Base-by-base conservation (phyloP, 1,140 invertebrate species). In the Phenacoccus solenopsis region DNA sequence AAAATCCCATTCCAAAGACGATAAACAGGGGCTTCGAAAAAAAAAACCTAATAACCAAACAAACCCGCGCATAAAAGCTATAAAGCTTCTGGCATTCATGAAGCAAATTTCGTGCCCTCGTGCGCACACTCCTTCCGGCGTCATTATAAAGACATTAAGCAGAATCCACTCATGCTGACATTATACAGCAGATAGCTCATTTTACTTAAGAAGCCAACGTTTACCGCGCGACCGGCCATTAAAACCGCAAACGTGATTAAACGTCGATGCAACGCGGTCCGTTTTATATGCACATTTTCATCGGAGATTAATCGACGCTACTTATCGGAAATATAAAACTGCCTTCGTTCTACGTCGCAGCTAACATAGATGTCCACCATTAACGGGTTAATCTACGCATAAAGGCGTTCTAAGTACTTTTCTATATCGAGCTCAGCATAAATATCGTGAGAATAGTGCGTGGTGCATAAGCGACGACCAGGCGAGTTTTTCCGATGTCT, bases 101-200 rank as follows among this genome's bases (percentile, higher is more conserved):
- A 64, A 64, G 25, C 25, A 64, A 64, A 64, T 64, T 4, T 22
- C 21, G 1, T 64, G 25, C 9, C 59, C 59, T 22, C 22, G 12
- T n/a, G 5, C 5, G 38, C 38, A n/a, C 38, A 10, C 10, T 64
- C 25, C 25, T 27, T 64, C 59, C 59, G 59, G 25, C 59, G 59
- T 64, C 59, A 64, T 64, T 64, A 64, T 64, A 64, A 64, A 64
- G 59, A 64, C 59, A 64, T 64, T 64, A 64, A 64, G 59, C 59
- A 64, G 59, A 64, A 24, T 24, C 20, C 59, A 64, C 59, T 64
- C 59, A 64, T 64, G 59, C 59, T 64, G 59, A 64, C 59, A 64
- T 64, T 64, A 38, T 38, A 64, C 59, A 64, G 59, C 25, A 64
- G 59, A 64, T 24, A 27, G 59, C 25, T 64, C 59, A 64, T 64